Evolutionary conservation across 2,797 vertebrate genomes (phyloP), one percentile per base, ranked within the genome.

Genomic region (Sphaeramia orbicularis): DNA sequence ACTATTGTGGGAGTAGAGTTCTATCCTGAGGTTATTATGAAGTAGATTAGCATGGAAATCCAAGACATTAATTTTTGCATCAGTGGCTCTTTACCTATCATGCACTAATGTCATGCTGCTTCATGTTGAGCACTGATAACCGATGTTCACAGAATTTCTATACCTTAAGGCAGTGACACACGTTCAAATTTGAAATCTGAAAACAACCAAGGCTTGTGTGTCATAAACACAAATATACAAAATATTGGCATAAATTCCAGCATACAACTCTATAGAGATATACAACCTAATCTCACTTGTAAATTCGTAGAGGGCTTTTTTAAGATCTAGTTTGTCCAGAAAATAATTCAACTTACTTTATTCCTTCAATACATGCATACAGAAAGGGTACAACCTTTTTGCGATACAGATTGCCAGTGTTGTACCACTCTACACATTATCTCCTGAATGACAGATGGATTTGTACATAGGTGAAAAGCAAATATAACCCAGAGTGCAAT

Each of bases 401-500:
- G 19, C 45, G 16, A 53, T 10, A 8, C 32, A 35, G 53, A 30
- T 8, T 54, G 27, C 60, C 57, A 53, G 36, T 24, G 44, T 49
- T 47, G 45, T 14, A 52, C 27, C 35, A 10, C 63, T 71, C 51
- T 67, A 13, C 38, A 53, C 65, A 53, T 66, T 49, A 65, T 75
- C 65, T 60, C 76, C 43, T 55, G 75, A 81, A 55, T 76, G 84
- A 77, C 76, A 64, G 83, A 50, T 5, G 51, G 65, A 80, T 86
- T 78, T 83, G 75, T 84, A 70, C 79, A 70, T 71, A 76, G 63
- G 60, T 71, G 68, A 67, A 85, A 84, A 84, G 80, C 82, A 91
- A 89, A 91, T 88, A 86, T 73, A 84, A 84, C 76, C 72, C 50
- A 0, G 44, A 86, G 84, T 79, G 84, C 76, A 84, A 85, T 89